phyloP scores from a whole-genome alignment of 2,888 invertebrate species.

The Psococerastis gibbosa region DNA sequence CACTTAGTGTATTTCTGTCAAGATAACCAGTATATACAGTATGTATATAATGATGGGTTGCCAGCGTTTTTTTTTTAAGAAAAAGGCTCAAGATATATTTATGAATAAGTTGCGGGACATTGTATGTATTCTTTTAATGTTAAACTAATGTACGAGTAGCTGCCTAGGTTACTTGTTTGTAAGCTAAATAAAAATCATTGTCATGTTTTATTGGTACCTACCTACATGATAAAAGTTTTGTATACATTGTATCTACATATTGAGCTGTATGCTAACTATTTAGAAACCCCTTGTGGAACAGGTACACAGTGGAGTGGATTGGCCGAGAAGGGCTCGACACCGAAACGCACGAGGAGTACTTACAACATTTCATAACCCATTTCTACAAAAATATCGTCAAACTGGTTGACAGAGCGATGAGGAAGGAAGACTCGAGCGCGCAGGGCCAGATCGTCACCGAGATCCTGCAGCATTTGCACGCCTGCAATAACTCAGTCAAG shows the following conservation, averaged over 20 bases:
- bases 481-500: constrained; percentile 82
- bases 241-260: background rate
- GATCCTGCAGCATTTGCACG: constrained; percentile 85
- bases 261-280: background rate
- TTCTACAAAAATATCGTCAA: constrained; percentile 86
- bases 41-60: no score
- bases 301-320: constrained; percentile 93
- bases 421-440: constrained; percentile 85
- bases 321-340: constrained; percentile 84
- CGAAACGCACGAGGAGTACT: constrained; percentile 83
- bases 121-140: no score
- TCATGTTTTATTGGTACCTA: background rate
- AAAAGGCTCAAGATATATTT: no score
- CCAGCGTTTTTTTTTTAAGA: no score
- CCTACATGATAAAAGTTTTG: background rate
- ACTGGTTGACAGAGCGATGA: constrained; percentile 85
- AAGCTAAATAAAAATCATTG: no score
- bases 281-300: constrained; percentile 26
- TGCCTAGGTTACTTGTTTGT: no score
- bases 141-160: no score
- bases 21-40: no score
- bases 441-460: constrained; percentile 88
- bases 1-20: no score
- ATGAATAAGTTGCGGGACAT: no score
- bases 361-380: constrained; percentile 84